These are phyloP conservation scores for Drosophila colorata DNA, from an alignment of 2,888 invertebrate species.

Conservation along the genomic window DNA sequence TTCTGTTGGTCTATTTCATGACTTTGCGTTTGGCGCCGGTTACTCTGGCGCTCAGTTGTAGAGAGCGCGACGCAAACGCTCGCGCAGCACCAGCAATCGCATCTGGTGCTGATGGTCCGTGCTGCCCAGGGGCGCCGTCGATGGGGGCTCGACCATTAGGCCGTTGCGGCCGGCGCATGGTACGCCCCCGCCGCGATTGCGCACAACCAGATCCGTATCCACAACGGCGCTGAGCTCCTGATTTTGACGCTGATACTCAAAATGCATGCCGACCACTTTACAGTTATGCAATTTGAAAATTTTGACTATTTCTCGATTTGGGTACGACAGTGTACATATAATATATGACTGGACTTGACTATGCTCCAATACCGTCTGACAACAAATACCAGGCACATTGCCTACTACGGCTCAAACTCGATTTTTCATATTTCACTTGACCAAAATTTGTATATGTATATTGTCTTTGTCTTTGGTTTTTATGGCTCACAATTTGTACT, in stretches of 20 bases:
- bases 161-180: slow-evolving; percentile 21
- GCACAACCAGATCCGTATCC: slow-evolving; percentile 15
- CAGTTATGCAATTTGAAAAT: slow-evolving; percentile 27
- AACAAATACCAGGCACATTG: too few species aligned
- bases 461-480: too few species aligned
- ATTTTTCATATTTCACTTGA: too few species aligned
- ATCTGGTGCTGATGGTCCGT: slow-evolving; percentile 56
- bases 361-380: background rate
- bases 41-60: slow-evolving; percentile 32
- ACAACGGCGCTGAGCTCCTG: background rate
- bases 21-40: background rate
- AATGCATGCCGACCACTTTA: slow-evolving; percentile 38
- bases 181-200: slow-evolving; percentile 54
- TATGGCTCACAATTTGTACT: too few species aligned
- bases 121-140: slow-evolving; percentile 16
- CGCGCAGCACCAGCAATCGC: slow-evolving; percentile 53
- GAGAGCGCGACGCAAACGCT: slow-evolving; percentile 58
- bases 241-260: slow-evolving; percentile 37
- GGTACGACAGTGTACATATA: slow-evolving; percentile 4
- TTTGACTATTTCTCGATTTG: slow-evolving; percentile 41
- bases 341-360: background rate
- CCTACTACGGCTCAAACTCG: background rate
- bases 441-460: too few species aligned
- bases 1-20: background rate
- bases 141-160: slow-evolving; percentile 14